Base-by-base conservation (phyloP, 2,113 vertebrate genomes). In the Sturnus vulgaris region DNA sequence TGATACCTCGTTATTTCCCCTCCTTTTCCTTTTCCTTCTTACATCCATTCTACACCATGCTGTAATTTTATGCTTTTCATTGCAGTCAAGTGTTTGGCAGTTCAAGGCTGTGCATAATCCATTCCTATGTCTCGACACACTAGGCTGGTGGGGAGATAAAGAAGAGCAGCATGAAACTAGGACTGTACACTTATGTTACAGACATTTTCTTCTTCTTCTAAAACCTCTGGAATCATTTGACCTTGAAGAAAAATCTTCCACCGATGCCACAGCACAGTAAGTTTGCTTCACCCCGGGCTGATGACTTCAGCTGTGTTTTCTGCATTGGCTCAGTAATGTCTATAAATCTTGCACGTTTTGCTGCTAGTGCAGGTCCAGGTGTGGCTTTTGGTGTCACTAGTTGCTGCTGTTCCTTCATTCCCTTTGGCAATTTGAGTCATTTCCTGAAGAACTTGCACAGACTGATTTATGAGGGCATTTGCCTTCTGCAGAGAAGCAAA, bases 211-310 rank as follows among this genome's bases (percentile, higher is more conserved):
- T 88, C 63, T 52, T 78, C 64, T 63, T n/a, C 61, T 49, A 37
- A 22, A 78, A 79, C 37, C 23, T 78, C 39, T 84, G 77, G n/a
- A 42, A 40, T 84, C 37, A 40, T 56, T 47, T 59, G 88, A 91
- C 81, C 93, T 89, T 82, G 90, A 84, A 72, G 73, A 65, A 89
- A 94, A 87, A 44, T 70, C 78, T 95, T 87, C 50, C 20, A 72
- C n/a, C 46, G 69, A 27, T 76, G 42, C 30, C 64, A 53, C 57
- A 82, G 83, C 80, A 40, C 35, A 35, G 30, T 50, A 31, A 83
- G 47, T 82, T 88, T 93, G 39, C 40, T 64, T 79, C 0, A 7
- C 42, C 56, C 28, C 35, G 56, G 63, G 61, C 70, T 85, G 70
- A 59, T 87, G 73, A 57, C 30, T 87, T 92, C 77, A 93, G 61